Conservation (phyloP, 2,888 invertebrate species). For the Morpho deidamia region DNA sequence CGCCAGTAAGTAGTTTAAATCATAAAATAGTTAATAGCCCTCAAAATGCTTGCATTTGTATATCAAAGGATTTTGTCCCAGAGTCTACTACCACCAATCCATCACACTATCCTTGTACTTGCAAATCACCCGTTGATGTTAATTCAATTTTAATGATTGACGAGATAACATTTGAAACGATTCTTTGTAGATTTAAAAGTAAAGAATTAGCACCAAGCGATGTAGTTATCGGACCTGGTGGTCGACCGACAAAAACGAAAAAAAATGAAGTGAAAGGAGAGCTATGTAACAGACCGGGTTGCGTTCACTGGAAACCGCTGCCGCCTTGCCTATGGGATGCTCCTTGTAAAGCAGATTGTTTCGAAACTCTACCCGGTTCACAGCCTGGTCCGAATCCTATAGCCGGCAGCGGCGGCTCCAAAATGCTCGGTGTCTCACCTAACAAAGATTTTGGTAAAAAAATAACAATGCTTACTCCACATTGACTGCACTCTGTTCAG, state of each 20-base stretch:
- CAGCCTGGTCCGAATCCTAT: conserved; percentile 49
- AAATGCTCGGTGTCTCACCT: conserved; percentile 9
- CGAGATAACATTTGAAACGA: conserved; percentile 41
- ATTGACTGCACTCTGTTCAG: conserved; percentile 46
- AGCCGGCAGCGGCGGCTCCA: conserved; percentile 29
- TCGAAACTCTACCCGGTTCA: conserved; percentile 49
- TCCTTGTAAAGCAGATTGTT: conserved; percentile 67
- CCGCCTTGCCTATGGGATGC: conserved; percentile 61
- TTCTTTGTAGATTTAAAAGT: conserved; percentile 43
- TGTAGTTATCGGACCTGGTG: conserved; percentile 36
- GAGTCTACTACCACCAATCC: not conserved
- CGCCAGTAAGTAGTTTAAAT: conserved; percentile 7
- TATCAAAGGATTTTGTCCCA: not conserved
- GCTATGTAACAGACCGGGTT: conserved; percentile 54
- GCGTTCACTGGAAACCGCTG: conserved; percentile 61
- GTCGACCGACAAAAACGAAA: conserved; percentile 35
- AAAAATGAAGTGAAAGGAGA: conserved; percentile 37
- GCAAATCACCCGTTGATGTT: not conserved
- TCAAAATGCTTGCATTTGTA: not conserved
- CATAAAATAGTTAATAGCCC: not conserved
- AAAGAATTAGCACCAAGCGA: conserved; percentile 36
- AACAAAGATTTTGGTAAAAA: conserved; percentile 20
- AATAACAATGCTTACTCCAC: conserved; percentile 47
- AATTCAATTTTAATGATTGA: conserved; percentile 44
- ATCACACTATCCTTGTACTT: conserved; percentile 8